Evolutionary conservation across 2,797 vertebrate genomes (phyloP), one percentile per base, ranked within the genome.

Genomic region (Gastrophryne carolinensis): DNA sequence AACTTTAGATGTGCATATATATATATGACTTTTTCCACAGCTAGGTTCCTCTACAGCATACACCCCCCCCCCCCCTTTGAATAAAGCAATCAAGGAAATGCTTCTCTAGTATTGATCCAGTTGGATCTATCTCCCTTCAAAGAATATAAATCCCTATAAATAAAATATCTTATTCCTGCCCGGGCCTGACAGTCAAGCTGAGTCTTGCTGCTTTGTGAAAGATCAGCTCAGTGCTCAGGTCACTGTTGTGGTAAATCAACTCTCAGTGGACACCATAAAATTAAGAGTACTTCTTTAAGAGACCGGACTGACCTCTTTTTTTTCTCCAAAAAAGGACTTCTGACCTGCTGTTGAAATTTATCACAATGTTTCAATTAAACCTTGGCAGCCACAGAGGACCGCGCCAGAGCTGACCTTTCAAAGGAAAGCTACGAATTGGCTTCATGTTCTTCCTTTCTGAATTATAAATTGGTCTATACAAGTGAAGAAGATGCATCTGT

Each of bases 291-390:
- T 89, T 89, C 84, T 89, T 83, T 81, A 88, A 87, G 83, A 90
- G 86, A 86, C 86, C 77, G 65, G 80, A 72, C 82, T 93, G 90
- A 93, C 89, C 89, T 52, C 81, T 88, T 82, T 86, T 91, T 81
- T 87, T 91, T 90, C 90, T 86, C 85, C 84, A 86, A 86, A 88
- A 86, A 82, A 85, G 88, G 90, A 92, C 83, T 80, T 93, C 85
- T 93, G 91, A 93, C 91, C 87, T 81, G 73, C 75, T 47, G 81
- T 81, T 82, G 86, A 94, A 89, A 94, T 93, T 91, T 90, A 93
- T 95, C 91, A 93, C 88, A 92, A 90, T 84, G 87, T 92, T 94
- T 94, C 90, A 93, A 90, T 94, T 94, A 93, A 91, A 91, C 86
- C 63, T 83, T 90, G 88, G 85, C 84, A 88, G 86, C 73, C 83